Evolutionary conservation across 2,113 vertebrate genomes (phyloP), one percentile per base, ranked within the genome.

Genomic region (Cephalopterus ornatus): DNA sequence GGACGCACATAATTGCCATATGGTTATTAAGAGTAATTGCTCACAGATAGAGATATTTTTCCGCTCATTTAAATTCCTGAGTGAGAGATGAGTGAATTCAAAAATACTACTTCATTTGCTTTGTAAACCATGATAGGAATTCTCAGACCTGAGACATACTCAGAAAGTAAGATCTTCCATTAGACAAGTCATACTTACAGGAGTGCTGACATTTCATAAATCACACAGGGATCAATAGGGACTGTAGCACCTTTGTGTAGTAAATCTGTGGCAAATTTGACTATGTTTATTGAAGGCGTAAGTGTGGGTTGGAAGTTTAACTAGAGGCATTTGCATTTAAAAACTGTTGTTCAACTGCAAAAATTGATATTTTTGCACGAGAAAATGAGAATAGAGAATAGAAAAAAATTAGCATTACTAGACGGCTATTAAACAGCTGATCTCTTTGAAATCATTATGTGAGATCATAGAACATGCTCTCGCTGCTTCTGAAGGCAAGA

Each of bases 1-100:
- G 93, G 90, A 41, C 78, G 92, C 18, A 79, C 62, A 68, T 96
- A 95, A 97, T 87, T 97, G 91, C 91, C 94, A 86, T 85, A 87
- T 89, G 90, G 94, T 93, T 95, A 92, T 96, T 95, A 94, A 84
- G 55, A 93, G 46, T 70, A 95, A 97, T 88, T 97, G 93, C 73
- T 94, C 78, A 84, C 39, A 85, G 81, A 93, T 44, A 77, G 77
- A 94, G 81, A 53, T 78, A 89, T 91, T 94, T 92, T 92, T 94
- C 88, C 0, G 0, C 77, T 94, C 52, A 75, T 93, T 93, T 94
- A 85, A 91, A 94, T 95, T 90, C 67, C 74, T 88, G 75, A 96
- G 82, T 85, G 81, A 93, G 68, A 94, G 85, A 89, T 33, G 63
- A 88, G 76, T 0, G 1, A 93, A 81, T 85, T 89, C 22, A 89